Percentiles rank a stretch among this genome's conserved stretches.
phyloP scores from a whole-genome alignment of 2,113 vertebrate species.

The Campylorhamphus procurvoides region DNA sequence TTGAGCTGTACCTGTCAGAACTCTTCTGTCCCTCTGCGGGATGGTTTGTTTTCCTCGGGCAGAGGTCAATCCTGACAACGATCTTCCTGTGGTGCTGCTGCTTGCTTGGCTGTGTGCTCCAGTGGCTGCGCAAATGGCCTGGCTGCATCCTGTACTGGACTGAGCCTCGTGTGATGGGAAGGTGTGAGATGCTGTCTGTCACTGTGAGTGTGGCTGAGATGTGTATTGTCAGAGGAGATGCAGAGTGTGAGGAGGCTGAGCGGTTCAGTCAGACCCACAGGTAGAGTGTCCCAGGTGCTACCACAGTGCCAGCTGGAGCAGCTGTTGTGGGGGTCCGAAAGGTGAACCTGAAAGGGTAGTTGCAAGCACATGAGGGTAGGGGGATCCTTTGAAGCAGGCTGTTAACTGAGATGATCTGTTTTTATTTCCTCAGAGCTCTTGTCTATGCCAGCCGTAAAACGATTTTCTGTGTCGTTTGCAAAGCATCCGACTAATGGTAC shows the following conservation, averaged over 20 bases:
- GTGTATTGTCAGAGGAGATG: neutral
- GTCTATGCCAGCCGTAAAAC: slow-evolving; percentile 99
- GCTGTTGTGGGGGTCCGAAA: neutral
- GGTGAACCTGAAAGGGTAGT: neutral
- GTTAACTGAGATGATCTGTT: slow-evolving; percentile 90
- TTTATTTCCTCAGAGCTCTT: slow-evolving; percentile 99
- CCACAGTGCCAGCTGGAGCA: neutral
- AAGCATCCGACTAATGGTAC: slow-evolving; percentile 99
- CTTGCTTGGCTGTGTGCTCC: neutral
- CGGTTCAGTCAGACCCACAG: neutral
- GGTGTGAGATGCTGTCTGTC: neutral
- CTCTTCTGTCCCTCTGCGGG: neutral
- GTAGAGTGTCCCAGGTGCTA: rapidly evolving
- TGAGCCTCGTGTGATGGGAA: neutral
- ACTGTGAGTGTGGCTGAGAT: neutral
- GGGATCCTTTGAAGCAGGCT: slow-evolving; percentile 36
- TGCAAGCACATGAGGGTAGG: neutral
- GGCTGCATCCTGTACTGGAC: neutral
- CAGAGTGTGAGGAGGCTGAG: neutral
- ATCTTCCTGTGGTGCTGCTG: neutral
- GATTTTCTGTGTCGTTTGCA: slow-evolving; percentile 99
- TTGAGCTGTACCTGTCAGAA: neutral
- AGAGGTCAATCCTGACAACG: neutral
- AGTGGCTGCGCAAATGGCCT: neutral
- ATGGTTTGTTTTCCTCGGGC: neutral